Evolutionary conservation across 2,797 vertebrate genomes (phyloP).

Genomic region (Pangasius krempfi): DNA sequence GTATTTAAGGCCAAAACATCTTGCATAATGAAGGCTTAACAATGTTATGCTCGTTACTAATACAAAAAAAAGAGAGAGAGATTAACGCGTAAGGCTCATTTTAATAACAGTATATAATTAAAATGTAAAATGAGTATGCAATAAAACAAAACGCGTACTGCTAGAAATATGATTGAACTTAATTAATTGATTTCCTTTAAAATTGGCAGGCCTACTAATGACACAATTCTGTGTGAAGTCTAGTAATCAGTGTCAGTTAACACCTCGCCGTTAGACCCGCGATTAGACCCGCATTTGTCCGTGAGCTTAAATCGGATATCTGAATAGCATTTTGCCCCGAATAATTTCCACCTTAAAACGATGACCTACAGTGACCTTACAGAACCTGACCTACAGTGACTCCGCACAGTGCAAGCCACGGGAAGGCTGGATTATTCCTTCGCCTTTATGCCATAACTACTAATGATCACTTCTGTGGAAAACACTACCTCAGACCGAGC

Average conservation of each 20-base stretch:
- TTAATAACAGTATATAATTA: too few species aligned
- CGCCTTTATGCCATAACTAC: slow-evolving; percentile 7
- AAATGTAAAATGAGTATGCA: too few species aligned
- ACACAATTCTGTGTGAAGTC: background rate
- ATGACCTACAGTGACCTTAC: background rate
- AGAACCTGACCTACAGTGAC: background rate
- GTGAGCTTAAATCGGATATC: slow-evolving; percentile 51
- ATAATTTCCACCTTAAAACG: slow-evolving; percentile 62
- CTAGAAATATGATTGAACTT: background rate
- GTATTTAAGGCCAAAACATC: background rate
- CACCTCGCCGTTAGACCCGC: slow-evolving; percentile 53
- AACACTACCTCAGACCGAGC: background rate
- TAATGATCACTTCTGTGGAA: background rate
- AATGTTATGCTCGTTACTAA: background rate
- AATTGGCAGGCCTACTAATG: background rate
- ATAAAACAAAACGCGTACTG: background rate
- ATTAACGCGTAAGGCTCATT: background rate
- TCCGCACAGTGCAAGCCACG: background rate
- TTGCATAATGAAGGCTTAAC: background rate
- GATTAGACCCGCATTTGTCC: slow-evolving; percentile 47
- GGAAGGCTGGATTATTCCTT: slow-evolving; percentile 65
- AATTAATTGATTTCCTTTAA: background rate
- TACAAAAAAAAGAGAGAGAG: too few species aligned
- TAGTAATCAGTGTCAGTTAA: slow-evolving; percentile 57
- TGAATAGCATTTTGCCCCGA: slow-evolving; percentile 28